Conservation (phyloP, 2,888 invertebrate species). For the Cantharis flavilabris region DNA sequence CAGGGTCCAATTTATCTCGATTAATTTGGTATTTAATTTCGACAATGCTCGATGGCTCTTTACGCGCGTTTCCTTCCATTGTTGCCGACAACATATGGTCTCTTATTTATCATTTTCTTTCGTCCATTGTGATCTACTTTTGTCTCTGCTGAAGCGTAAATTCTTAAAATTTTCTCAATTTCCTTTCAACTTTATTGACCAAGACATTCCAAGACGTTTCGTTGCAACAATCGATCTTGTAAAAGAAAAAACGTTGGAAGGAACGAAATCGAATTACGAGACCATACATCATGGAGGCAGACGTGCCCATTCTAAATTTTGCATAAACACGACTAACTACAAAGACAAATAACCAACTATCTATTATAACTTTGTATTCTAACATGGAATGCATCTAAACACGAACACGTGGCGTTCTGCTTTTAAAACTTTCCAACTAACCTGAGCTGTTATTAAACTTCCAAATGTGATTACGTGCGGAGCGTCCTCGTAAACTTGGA, state of each 20-base stretch:
- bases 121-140: background rate
- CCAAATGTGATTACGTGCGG: background rate
- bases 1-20: background rate
- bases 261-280: background rate
- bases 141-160: background rate
- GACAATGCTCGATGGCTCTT: background rate
- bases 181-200: background rate
- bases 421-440: background rate
- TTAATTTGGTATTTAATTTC: background rate
- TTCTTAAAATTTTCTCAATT: slow-evolving; percentile 5
- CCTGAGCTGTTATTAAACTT: background rate
- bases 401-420: background rate
- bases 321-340: background rate
- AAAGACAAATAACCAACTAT: background rate
- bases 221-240: background rate
- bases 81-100: background rate
- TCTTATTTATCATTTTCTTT: slow-evolving; percentile 1
- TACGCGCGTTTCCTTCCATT: background rate
- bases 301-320: background rate
- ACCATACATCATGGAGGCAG: background rate
- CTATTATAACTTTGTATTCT: background rate
- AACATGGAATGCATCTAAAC: background rate
- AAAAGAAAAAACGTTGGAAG: background rate
- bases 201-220: background rate
- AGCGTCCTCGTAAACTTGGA: background rate